These are phyloP conservation scores for Clarias platycephalus DNA, from an alignment of 2,797 vertebrate species.

Conservation along the genomic window DNA sequence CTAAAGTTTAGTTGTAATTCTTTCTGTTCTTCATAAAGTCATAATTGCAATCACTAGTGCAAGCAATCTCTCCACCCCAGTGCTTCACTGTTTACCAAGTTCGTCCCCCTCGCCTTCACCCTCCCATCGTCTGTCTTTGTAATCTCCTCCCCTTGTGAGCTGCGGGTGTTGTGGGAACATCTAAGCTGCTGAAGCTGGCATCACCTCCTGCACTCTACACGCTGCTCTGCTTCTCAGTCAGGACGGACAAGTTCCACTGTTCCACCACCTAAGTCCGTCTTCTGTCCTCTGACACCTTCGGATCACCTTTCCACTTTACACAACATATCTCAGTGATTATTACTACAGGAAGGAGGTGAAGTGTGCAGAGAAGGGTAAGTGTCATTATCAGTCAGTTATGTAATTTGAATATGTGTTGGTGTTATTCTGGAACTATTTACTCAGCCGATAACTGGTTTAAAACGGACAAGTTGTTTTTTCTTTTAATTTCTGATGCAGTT, in stretches of 20 bases:
- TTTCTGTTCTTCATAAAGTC: background rate
- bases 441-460: background rate
- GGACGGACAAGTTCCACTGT: slow-evolving; percentile 6
- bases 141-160: slow-evolving; percentile 51
- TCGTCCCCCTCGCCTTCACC: slow-evolving; percentile 22
- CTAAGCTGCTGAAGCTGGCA: slow-evolving; percentile 38
- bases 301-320: background rate
- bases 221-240: slow-evolving; percentile 20
- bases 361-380: slow-evolving; percentile 15
- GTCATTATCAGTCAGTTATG: background rate
- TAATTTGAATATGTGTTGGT: background rate
- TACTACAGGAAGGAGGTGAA: background rate
- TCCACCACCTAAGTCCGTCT: background rate
- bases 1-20: background rate
- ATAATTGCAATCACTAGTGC: slow-evolving; percentile 5
- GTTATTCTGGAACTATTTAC: background rate
- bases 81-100: slow-evolving; percentile 35
- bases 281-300: background rate
- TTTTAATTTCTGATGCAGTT: background rate
- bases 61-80: background rate
- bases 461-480: background rate
- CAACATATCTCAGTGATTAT: background rate
- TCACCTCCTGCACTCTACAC: slow-evolving; percentile 26
- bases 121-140: slow-evolving; percentile 24
- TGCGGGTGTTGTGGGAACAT: slow-evolving; percentile 41